Base-by-base conservation (phyloP, 2,113 vertebrate genomes). In the Corythoichthys intestinalis region DNA sequence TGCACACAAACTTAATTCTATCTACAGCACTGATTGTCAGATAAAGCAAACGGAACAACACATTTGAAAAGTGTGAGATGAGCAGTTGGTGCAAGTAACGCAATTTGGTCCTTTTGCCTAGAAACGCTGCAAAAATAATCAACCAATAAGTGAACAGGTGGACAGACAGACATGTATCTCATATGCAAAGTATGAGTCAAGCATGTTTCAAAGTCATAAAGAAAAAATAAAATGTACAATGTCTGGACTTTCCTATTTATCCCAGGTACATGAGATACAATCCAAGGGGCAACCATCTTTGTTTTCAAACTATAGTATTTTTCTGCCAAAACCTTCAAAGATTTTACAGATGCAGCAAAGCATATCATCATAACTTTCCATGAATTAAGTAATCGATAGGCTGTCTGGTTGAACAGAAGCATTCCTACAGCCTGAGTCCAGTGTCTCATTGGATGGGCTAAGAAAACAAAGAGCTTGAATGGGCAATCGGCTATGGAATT, bases 391-490 rank as follows among this genome's bases (percentile, higher is more conserved):
- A 85, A 87, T 70, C 69, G 76, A 84, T 84, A 74, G 74, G 75
- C 76, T 74, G 83, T 87, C 82, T 86, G 77, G 81, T 69, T 67
- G 53, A 59, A 78, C 56, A 65, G 62, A 54, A 83, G 70, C 83
- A 82, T 86, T 88, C 83, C 70, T 83, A 37, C 6, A 82, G 78
- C 65, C 72, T 76, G 82, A 70, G 84, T 73, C 76, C 66, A 68
- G 35, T 20, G 72, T 84, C 86, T 87, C 79, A 79, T 79, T 80
- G 82, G 72, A 63, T 65, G 75, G 78, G 58, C 3, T 1, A n/a
- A 20, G 14, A 59, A 67, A 80, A 70, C 72, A 48, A 66, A 72
- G 35, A n/a, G 58, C 57, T 41, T 11, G 6, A 20, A 70, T 38
- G 37, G 10, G 69, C 10, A 5, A 69, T 15, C 1, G 1, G 65